Evolutionary conservation across 2,888 invertebrate genomes (phyloP), one percentile per base, ranked within the genome.

Genomic region (Drosophila affinis): DNA sequence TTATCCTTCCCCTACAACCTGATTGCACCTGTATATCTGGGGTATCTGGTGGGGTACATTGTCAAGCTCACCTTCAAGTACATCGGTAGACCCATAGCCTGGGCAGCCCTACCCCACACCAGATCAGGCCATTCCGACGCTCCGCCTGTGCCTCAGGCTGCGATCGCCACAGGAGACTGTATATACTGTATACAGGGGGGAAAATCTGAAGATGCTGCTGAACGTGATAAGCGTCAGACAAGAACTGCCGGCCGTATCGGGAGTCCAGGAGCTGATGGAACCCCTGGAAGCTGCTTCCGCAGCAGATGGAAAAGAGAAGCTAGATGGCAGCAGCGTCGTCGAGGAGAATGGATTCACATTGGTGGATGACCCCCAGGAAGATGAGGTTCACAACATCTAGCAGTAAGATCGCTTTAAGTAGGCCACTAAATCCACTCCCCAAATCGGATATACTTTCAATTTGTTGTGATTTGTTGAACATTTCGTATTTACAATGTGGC

Each of bases 121-220:
- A 65, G 6, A 32, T 17, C 64, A 2, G 1, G 55, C 1, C 29
- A 34, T 27, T 12, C 47, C 9, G 18, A 12, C 1, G 24, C 52
- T 9, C 18, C 32, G 9, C 10, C 55, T 18, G n/a, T 6, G 9
- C 14, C 6, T 1, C 61, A 62, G 24, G 63, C 54, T 7, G 45
- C 55, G 10, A 44, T 51, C 7, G 29, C 56, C 7, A 34, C 52
- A 14, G 70, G 76, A 32, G 94, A 94, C 83, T 92, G 93, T 72
- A 89, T 94, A 79, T 93, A 93, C n/a, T n/a, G n/a, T n/a, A n/a
- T n/a, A n/a, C n/a, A n/a, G n/a, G 79, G 93, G 93, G 48, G 92
- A 93, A 55, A 93, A 93, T 74, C 87, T 94, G 32, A 91, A 93
- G 82, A 92, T 90, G 63, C 78, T 94, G 51, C 81, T 94, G 62